Evolutionary conservation across 2,113 vertebrate species (phyloP), one percentile per base, ranked within the genome.

Genomic region (Campylorhamphus procurvoides): DNA sequence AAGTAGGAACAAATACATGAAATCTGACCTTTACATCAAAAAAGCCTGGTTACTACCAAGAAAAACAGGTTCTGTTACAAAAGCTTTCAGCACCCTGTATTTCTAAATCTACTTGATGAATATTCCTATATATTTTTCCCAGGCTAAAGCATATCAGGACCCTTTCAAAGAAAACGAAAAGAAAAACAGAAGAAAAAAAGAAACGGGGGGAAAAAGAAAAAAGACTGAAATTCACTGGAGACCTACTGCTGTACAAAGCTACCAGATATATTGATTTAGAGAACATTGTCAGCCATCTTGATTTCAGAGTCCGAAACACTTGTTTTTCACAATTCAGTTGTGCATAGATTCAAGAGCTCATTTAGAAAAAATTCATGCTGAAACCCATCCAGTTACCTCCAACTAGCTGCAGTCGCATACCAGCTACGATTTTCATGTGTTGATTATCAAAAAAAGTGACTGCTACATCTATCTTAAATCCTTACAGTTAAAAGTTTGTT

Each of bases 21-120:
- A 97, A 96, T 63, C 59, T 97, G 96, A 97, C 96, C 97, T 98
- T 98, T 97, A 78, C 63, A 81, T 90, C 60, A 86, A 89, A 92
- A 96, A 93, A 83, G 37, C 79, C 67, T 79, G 87, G 47, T 82
- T 95, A 59, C 42, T 56, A 77, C 63, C 42, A 64, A 91, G 58
- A 77, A 91, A 88, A 87, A 58, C 63, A 92, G 29, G 33, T 69
- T 93, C 58, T 80, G 29, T 87, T 93, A 74, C 52, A 92, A 87
- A 87, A 90, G n/a, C 60, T 82, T 91, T 28, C 66, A 90, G n/a
- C 56, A 90, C 37, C 93, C 80, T 81, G 44, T 78, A 73, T 87
- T 84, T 95, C 44, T 86, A 71, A 95, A 85, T 13, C 42, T 83
- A 46, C 19, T 40, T 82, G 15, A 78, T 95, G 31, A 96, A 92